Percentiles rank a stretch among this genome's conserved stretches.
Conservation (phyloP, 2,113 vertebrate genomes). For the Balaeniceps rex region DNA sequence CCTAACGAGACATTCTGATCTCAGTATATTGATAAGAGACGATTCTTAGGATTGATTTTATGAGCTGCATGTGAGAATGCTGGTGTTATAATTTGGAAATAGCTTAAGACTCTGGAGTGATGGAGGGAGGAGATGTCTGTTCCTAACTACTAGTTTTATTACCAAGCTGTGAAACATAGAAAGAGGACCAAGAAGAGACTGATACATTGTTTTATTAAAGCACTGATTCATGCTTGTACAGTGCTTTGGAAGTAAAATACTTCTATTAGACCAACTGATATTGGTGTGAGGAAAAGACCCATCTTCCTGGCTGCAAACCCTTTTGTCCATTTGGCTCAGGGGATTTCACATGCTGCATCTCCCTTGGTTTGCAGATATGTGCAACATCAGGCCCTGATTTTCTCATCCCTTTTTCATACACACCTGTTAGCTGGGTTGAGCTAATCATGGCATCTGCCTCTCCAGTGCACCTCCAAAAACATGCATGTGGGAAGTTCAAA, state of each 20-base stretch:
- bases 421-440: background rate
- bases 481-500: background rate
- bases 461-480: background rate
- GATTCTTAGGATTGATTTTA: constrained; percentile 67
- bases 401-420: background rate
- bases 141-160: constrained; percentile 24
- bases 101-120: constrained; percentile 46
- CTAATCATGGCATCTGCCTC: background rate
- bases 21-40: constrained; percentile 48
- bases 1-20: constrained; percentile 11
- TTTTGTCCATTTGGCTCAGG: background rate
- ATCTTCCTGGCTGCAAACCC: background rate
- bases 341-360: background rate
- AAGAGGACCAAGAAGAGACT: background rate
- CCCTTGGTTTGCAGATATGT: background rate
- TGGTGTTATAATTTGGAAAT: constrained; percentile 16
- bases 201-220: background rate
- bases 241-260: background rate
- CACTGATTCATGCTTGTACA: background rate
- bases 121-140: constrained; percentile 31
- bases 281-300: background rate
- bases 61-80: constrained; percentile 35
- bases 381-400: background rate
- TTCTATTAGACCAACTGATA: background rate
- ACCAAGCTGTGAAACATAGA: background rate